Conservation (phyloP, 2,797 vertebrate species). For the Crocodylus rhombifer region DNA sequence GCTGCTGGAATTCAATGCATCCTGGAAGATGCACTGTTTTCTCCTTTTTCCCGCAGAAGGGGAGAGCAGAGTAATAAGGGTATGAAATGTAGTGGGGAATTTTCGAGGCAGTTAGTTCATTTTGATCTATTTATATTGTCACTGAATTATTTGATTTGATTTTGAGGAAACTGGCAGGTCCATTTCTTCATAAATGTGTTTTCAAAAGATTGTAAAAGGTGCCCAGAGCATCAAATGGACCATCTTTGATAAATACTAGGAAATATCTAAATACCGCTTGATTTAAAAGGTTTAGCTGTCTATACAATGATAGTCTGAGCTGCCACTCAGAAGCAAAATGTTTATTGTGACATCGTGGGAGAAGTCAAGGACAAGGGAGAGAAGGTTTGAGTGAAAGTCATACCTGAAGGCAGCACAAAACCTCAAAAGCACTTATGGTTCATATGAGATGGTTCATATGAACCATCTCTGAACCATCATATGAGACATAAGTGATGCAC, state of each 20-base stretch:
- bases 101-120: accelerated
- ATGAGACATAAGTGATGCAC: accelerated
- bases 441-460: not conserved
- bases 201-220: not conserved
- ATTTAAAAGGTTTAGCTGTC: not conserved
- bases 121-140: not conserved
- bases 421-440: not conserved
- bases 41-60: not conserved
- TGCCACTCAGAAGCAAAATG: not conserved
- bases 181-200: not conserved
- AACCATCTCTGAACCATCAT: not conserved
- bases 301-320: not conserved
- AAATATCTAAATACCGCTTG: not conserved
- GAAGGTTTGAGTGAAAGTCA: not conserved
- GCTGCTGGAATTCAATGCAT: not conserved
- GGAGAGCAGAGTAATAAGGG: not conserved
- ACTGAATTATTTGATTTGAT: not conserved
- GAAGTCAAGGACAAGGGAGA: not conserved
- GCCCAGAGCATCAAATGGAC: not conserved
- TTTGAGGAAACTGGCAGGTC: not conserved
- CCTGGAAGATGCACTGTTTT: not conserved
- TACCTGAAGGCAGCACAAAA: not conserved
- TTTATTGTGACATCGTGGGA: not conserved
- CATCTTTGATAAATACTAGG: not conserved
- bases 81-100: not conserved